Evolutionary conservation across 2,888 invertebrate genomes (phyloP).

Genomic region (Xylocampa areola): DNA sequence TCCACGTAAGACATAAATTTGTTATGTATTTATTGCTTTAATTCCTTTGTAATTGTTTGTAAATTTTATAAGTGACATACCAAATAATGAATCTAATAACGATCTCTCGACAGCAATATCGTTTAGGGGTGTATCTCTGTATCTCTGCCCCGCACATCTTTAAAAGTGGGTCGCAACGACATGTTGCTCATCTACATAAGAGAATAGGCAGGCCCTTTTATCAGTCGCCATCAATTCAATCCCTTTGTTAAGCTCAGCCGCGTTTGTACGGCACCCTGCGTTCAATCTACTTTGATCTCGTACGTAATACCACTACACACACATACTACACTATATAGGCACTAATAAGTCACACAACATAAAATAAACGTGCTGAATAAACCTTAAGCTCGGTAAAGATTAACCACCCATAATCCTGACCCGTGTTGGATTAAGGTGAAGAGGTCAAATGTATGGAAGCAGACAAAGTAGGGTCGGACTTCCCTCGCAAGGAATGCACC

Average conservation of each 20-base stretch:
- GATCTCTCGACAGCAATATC: not conserved
- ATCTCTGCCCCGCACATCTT: slow-evolving; percentile 31
- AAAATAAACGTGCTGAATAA: slow-evolving; percentile 21
- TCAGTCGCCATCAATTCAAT: slow-evolving; percentile 72
- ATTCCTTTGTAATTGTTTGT: not conserved
- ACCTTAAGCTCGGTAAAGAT: slow-evolving; percentile 29
- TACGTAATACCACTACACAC: slow-evolving; percentile 20
- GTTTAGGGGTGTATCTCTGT: slow-evolving; percentile 24
- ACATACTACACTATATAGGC: slow-evolving; percentile 15
- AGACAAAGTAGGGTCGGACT: slow-evolving; percentile 19
- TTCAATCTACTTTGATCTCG: slow-evolving; percentile 69
- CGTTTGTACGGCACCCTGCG: slow-evolving; percentile 61
- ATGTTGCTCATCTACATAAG: slow-evolving; percentile 69
- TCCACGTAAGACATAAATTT: no score
- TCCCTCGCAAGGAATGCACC: slow-evolving; percentile 20
- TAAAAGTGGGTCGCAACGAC: slow-evolving; percentile 73
- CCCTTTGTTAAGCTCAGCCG: slow-evolving; percentile 70
- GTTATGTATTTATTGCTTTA: no score
- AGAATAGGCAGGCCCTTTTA: slow-evolving; percentile 66
- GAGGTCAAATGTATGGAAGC: slow-evolving; percentile 29
- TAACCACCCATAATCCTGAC: slow-evolving; percentile 32
- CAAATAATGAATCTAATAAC: slow-evolving; percentile 43
- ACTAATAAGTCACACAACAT: slow-evolving; percentile 16
- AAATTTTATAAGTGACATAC: not conserved
- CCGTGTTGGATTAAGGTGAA: slow-evolving; percentile 30